These are phyloP conservation scores for Rhyzopertha dominica DNA, from an alignment of 1,140 invertebrate genomes.

Conservation along the genomic window DNA sequence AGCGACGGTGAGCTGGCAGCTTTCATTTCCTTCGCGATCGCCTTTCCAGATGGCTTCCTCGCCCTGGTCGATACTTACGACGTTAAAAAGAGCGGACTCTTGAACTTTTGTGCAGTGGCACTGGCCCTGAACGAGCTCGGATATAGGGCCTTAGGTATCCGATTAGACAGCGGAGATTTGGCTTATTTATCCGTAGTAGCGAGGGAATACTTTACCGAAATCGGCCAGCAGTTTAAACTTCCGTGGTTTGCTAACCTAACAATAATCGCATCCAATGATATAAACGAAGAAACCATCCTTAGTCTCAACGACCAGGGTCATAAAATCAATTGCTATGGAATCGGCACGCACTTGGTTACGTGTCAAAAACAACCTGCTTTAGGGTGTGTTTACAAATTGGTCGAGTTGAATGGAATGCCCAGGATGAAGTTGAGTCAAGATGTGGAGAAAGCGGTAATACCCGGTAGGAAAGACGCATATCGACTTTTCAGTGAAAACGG, in stretches of 20 bases:
- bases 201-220: slow-evolving; percentile 71
- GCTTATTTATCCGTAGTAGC: slow-evolving; percentile 90
- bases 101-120: slow-evolving; percentile 96
- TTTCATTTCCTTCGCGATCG: slow-evolving; percentile 92
- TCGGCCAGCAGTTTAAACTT: slow-evolving; percentile 70
- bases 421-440: slow-evolving; percentile 98
- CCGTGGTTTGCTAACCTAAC: slow-evolving; percentile 83
- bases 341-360: slow-evolving; percentile 75
- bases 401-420: slow-evolving; percentile 86
- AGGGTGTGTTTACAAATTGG: slow-evolving; percentile 97
- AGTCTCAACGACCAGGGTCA: slow-evolving; percentile 97
- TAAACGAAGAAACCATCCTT: slow-evolving; percentile 98
- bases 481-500: slow-evolving; percentile 86
- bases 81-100: slow-evolving; percentile 92
- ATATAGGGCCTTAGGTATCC: slow-evolving; percentile 83
- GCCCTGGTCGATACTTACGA: slow-evolving; percentile 98
- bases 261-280: slow-evolving; percentile 98
- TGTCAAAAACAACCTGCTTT: slow-evolving; percentile 91
- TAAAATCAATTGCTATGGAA: slow-evolving; percentile 93
- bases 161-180: slow-evolving; percentile 96
- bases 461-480: slow-evolving; percentile 78
- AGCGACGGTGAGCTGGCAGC: slow-evolving; percentile 89
- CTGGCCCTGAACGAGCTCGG: slow-evolving; percentile 88
- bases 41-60: slow-evolving; percentile 92
- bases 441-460: slow-evolving; percentile 96